Evolutionary conservation across 2,888 invertebrate genomes (phyloP).

Genomic region (Agrotis exclamationis): DNA sequence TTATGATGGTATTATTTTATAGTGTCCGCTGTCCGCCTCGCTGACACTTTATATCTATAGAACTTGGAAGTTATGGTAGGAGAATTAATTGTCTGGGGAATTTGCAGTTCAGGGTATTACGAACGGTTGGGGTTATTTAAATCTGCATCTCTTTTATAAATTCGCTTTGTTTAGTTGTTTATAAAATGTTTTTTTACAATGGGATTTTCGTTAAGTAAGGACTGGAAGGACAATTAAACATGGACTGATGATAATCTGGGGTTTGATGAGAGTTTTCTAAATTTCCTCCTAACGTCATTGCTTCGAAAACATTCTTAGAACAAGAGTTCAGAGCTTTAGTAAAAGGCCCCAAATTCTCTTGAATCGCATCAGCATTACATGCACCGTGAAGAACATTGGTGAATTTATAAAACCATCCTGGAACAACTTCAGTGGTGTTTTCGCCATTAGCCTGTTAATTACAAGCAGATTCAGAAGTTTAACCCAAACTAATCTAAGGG

Average conservation of each 20-base stretch:
- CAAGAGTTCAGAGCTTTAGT: no score
- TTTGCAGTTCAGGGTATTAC: constrained; percentile 6
- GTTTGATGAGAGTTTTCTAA: no score
- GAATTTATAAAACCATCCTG: constrained; percentile 44
- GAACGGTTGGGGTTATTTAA: background rate
- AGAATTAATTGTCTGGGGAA: constrained; percentile 44
- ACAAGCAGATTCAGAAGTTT: constrained; percentile 15
- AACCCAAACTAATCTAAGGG: no score
- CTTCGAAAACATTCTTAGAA: no score
- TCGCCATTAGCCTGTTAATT: constrained; percentile 13
- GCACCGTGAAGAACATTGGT: constrained; percentile 15
- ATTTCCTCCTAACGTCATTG: no score
- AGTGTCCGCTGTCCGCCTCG: constrained; percentile 32
- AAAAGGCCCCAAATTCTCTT: background rate
- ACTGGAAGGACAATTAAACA: no score
- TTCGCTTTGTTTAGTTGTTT: no score
- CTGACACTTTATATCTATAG: constrained; percentile 56
- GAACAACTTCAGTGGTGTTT: constrained; percentile 20
- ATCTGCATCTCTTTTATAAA: background rate
- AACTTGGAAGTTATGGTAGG: constrained; percentile 43
- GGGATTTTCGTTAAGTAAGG: no score
- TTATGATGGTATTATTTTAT: constrained; percentile 62
- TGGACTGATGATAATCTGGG: no score
- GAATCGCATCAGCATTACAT: background rate
- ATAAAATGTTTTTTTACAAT: no score